Base-by-base conservation (phyloP, 2,888 invertebrate species). In the Cryptus viduatorius region DNA sequence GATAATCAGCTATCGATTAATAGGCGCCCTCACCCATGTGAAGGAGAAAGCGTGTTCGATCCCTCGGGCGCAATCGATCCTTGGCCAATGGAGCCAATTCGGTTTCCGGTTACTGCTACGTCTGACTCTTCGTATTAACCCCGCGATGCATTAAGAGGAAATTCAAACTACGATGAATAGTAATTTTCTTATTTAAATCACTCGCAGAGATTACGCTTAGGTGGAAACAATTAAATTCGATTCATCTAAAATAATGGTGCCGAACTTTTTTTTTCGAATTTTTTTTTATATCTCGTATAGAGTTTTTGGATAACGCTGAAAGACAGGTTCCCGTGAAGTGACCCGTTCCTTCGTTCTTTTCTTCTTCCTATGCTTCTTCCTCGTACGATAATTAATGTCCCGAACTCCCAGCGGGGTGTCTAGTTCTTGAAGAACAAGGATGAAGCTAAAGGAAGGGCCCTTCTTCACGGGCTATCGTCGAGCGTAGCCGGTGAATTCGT, bases 331-430 rank as follows among this genome's bases (percentile, higher is more conserved):
- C 48, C 73, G 73, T 14, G 48, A 29, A 64, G 24, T 31, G 61
- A 53, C 10, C 59, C 42, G 31, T 69, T 50, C 24, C 29, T 61
- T 67, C 46, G 46, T 48, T 12, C 56, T 42, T 10, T 61, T 76
- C 44, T 61, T 42, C 29, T 42, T 76, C 50, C 50, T 53, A 37
- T 83, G 85, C 86, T 87, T 87, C 85, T 88, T 89, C 86, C 59
- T 42, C 85, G 87, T 83, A 61, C 73, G 88, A 90, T 92, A 92
- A 92, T 92, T 92, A 92, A 92, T 92, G 91, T 91, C 86, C 88
- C 84, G 86, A 86, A 85, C 84, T 87, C 87, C 86, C 84, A 75
- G 83, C 75, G 37, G 79, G 68, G 42, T 44, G 56, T 77, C 65
- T 69, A 19, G 65, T 79, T 68, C 73, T 53, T 29, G 80, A 65